Evolutionary conservation across 2,888 invertebrate genomes (phyloP).

Genomic region (Scaptomyza polygonia): DNA sequence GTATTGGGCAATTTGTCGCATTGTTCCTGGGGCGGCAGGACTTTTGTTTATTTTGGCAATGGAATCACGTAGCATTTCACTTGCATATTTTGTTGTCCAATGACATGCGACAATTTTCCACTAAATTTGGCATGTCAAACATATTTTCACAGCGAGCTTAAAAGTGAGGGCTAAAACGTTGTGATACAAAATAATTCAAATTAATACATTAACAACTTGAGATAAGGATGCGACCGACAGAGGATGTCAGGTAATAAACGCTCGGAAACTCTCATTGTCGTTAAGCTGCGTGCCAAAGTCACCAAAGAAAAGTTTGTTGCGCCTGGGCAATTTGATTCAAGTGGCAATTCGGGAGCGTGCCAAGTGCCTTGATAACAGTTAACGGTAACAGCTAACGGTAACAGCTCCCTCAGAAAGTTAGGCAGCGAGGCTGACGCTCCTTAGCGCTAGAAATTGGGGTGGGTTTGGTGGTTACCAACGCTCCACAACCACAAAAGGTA

Average conservation of each 20-base stretch:
- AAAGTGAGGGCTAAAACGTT: background rate
- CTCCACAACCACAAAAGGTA: conserved; percentile 70
- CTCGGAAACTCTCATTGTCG: conserved; percentile 46
- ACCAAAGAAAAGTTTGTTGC: conserved; percentile 64
- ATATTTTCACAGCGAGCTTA: conserved; percentile 52
- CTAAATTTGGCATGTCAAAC: conserved; percentile 78
- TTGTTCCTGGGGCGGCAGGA: conserved; percentile 38
- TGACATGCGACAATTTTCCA: conserved; percentile 80
- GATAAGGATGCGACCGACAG: conserved; percentile 33
- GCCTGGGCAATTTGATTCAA: conserved; percentile 72
- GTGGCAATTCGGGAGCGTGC: conserved; percentile 80
- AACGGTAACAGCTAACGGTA: conserved; percentile 30
- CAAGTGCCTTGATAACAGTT: conserved; percentile 65
- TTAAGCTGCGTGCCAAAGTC: conserved; percentile 68
- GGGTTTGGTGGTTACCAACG: conserved; percentile 17
- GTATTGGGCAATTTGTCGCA: conserved; percentile 72
- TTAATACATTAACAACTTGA: conserved; percentile 70
- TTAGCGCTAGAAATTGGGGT: conserved; percentile 35
- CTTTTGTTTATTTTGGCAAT: conserved; percentile 53
- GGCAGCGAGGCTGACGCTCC: conserved; percentile 1
- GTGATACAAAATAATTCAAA: conserved; percentile 65
- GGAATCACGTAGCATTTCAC: conserved; percentile 74
- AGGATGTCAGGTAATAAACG: conserved; percentile 71
- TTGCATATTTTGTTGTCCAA: conserved; percentile 69
- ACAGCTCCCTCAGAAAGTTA: conserved; percentile 17